Conservation (phyloP, 2,113 vertebrate genomes). For the Aphelocoma coerulescens region DNA sequence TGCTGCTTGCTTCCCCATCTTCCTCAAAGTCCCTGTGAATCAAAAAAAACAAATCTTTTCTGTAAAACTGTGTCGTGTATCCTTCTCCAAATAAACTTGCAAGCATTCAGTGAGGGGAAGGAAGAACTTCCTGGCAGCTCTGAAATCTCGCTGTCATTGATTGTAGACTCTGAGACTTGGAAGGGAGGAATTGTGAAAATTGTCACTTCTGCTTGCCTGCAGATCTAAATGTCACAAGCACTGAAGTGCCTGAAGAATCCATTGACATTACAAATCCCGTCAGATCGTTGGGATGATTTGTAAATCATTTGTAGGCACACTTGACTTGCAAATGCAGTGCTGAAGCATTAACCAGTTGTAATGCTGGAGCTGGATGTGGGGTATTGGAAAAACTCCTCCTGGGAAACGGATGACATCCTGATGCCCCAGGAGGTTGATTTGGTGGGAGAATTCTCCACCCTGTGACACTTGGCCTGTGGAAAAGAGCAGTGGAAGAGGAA, state of each 20-base stretch:
- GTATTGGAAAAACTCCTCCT: not conserved
- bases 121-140: conserved; percentile 11
- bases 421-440: not conserved
- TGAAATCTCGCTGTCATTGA: conserved; percentile 23
- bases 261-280: conserved; percentile 45
- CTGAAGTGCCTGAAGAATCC: conserved; percentile 43
- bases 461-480: not conserved
- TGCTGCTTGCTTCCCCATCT: not conserved
- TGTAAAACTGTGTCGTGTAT: not conserved
- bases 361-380: not conserved
- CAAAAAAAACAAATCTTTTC: not conserved
- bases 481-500: not conserved
- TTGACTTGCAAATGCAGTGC: not conserved
- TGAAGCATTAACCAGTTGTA: not conserved
- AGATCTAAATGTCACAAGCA: conserved; percentile 55
- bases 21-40: not conserved
- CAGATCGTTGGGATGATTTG: conserved; percentile 30
- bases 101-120: not conserved
- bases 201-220: conserved; percentile 44
- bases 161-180: conserved; percentile 42
- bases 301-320: not conserved
- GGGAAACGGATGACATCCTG: not conserved
- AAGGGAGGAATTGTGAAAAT: conserved; percentile 55
- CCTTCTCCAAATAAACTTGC: conserved; percentile 17
- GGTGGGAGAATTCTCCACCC: not conserved